Base-by-base conservation (phyloP, 1,140 invertebrate species). In the Dreissena rostriformis region DNA sequence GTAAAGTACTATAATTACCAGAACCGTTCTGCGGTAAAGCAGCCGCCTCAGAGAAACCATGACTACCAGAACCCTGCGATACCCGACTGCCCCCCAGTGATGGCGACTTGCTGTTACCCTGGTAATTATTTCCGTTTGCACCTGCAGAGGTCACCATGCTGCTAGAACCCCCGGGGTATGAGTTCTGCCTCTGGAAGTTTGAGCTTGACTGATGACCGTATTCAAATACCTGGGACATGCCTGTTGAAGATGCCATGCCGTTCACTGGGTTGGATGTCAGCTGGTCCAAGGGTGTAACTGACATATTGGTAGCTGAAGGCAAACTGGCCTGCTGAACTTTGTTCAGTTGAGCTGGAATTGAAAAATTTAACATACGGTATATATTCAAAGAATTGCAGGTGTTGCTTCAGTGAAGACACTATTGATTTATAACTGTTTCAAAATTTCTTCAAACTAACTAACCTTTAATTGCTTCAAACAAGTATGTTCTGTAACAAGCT, bases 291-390 rank as follows among this genome's bases (percentile, higher is more conserved):
- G 19, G 24, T 53, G 80, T 52, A 52, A 57, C 39, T n/a, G 74
- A 14, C 51, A 70, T 52, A 24, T 55, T 73, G 17, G 22, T 17
- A 28, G 80, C 65, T 55, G 80, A 68, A 28, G 68, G 17, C 19
- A 22, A 26, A 63, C 26, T 39, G 28, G 19, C 28, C 11, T 73
- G 71, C 26, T 82, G 80, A 67, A 82, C 80, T 82, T 82, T 82
- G 52, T 71, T 82, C 7, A 82, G 72, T 63, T 82, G 80, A 24
- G 80, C 80, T 82, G 80, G 66, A 82, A 81, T 57, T 22, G 61
- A 2, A 74, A 74, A 26, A 49, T 11, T 29, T 5, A 39, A 39
- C 28, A 68, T 26, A 19, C 17, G 22, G 14, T 14, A 24, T 24
- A 22, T 14, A 67, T 22, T 22, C 17, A n/a, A n/a, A 68, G 26